Evolutionary conservation across 30 jellyfish, hydroid and myxozoan species (phyloP).

Genomic region (Hydractinia echinata): DNA sequence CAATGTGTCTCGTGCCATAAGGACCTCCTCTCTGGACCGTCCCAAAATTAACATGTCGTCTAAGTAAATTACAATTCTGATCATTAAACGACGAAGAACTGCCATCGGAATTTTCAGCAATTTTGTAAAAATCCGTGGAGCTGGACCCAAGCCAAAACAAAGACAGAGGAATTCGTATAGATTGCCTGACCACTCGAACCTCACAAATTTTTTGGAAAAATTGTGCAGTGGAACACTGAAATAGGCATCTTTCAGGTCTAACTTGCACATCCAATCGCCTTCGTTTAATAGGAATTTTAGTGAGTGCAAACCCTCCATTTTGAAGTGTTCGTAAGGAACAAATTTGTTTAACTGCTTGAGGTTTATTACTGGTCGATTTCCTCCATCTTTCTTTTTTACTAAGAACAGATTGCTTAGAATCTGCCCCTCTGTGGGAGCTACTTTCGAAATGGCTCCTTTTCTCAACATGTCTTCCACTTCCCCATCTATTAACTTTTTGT

Average conservation of each 20-base stretch:
- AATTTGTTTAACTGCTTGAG: not conserved
- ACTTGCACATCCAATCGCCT: not conserved
- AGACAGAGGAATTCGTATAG: not conserved
- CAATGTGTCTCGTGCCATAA: not conserved
- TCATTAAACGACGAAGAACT: not conserved
- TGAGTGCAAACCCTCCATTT: constrained; percentile 14
- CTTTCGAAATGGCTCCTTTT: no score
- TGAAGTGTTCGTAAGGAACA: constrained; percentile 19
- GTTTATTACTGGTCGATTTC: constrained; percentile 3
- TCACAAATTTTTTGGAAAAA: not conserved
- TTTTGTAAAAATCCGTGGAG: constrained; percentile 10
- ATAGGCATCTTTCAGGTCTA: constrained; percentile 1
- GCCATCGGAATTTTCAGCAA: constrained; percentile 7
- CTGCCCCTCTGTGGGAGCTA: not conserved
- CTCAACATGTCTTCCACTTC: constrained; percentile 6
- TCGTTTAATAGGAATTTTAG: not conserved
- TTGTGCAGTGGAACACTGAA: not conserved
- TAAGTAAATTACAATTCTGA: not conserved
- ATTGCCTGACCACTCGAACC: not conserved
- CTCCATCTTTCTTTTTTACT: constrained; percentile 12
- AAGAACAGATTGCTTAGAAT: not conserved
- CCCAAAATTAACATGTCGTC: not conserved
- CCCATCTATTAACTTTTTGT: not conserved
- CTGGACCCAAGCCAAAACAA: not conserved
- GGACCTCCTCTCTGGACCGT: not conserved